Evolutionary conservation across 2,113 vertebrate genomes (phyloP), one percentile per base, ranked within the genome.

Genomic region (Cairina moschata): DNA sequence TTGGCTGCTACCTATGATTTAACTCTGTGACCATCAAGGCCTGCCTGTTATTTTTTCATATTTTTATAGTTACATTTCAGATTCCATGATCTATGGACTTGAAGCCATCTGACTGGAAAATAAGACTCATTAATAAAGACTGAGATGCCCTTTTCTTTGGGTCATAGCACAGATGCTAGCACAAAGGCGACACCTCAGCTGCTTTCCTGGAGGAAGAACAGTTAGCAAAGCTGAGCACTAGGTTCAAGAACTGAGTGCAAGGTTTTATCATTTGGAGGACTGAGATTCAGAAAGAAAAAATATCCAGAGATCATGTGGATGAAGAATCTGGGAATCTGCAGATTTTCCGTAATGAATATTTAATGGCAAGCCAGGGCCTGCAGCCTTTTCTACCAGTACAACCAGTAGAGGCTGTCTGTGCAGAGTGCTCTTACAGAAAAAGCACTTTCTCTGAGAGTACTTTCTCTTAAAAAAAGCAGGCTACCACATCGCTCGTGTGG

Each of bases 21-120:
- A 95, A 71, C 84, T 93, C 67, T 76, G 85, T 95, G 89, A 88
- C 85, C 94, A 67, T 76, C 31, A 93, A 91, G 66, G n/a, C 89
- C 93, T 85, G 59, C 96, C 93, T 91, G 83, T 95, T 96, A 97
- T 90, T 78, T 93, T 91, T 91, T 81, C 8, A 4, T 86, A 79
- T 83, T 96, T 94, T 96, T 69, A 29, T 67, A 63, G 17, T 76
- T 78, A 44, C 31, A 40, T 72, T 92, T 76, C 9, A 13, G 21
- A 58, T 71, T 71, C 29, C 38, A 4, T 76, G 38, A 71, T 72
- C 83, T 54, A 21, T 76, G 48, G 46, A 48, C 38, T 46, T 72
- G 55, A 90, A 93, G 55, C 13, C 20, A n/a, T 83, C 73, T 92
- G 63, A 81, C 32, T 86, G 85, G 86, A 97, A 90, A 96, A 95